Evolutionary conservation across 2,113 vertebrate species (phyloP).

Genomic region (Tor tambroides): DNA sequence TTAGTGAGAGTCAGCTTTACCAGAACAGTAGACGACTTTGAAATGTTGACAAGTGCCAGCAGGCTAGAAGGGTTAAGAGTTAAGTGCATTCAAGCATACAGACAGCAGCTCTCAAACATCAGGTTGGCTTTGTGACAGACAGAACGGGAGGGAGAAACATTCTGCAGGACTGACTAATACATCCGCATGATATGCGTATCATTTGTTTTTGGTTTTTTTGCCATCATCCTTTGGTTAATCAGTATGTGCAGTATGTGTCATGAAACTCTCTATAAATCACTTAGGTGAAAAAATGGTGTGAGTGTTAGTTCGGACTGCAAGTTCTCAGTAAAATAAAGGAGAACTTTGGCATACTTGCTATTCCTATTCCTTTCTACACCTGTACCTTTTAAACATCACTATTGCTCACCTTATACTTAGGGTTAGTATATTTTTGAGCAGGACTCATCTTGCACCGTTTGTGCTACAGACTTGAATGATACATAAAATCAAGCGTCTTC

Average conservation of each 20-base stretch:
- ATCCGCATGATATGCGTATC: background rate
- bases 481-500: background rate
- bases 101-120: conserved; percentile 27
- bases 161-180: background rate
- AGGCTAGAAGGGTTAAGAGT: conserved; percentile 65
- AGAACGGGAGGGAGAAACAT: background rate
- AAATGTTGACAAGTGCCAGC: conserved; percentile 63
- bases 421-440: no score
- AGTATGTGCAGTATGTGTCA: background rate
- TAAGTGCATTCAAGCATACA: conserved; percentile 66
- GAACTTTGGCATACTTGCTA: background rate
- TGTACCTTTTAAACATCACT: no score
- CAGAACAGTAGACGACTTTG: conserved; percentile 16
- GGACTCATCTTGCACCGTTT: no score
- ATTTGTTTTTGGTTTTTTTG: background rate
- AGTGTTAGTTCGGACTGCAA: no score
- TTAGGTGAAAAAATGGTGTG: background rate
- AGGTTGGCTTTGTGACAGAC: background rate
- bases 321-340: background rate
- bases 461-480: no score
- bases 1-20: conserved; percentile 18
- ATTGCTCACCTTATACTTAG: no score
- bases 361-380: background rate
- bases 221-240: background rate
- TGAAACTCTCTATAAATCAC: conserved; percentile 6